Evolutionary conservation across 2,797 vertebrate species (phyloP), one percentile per base, ranked within the genome.

Genomic region (Echiichthys vipera): DNA sequence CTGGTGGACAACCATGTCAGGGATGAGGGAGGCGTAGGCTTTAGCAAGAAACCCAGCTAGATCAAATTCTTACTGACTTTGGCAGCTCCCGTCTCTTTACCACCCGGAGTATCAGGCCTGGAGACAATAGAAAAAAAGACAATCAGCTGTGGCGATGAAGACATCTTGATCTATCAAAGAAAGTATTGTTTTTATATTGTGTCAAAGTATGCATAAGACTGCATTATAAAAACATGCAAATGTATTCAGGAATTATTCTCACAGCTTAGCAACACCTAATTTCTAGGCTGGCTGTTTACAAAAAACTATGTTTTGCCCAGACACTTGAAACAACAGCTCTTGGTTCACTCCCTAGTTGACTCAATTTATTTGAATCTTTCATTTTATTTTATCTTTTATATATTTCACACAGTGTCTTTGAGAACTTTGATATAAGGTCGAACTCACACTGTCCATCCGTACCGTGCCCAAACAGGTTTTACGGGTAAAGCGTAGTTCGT

Each of bases 41-140:
- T 95, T 96, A 95, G 95, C 94, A 95, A 95, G 89, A 95, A 95
- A 95, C 92, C 95, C 89, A 94, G 93, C 81, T 93, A 95, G 93
- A 95, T 96, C 94, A 96, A 97, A 98, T 99, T 99, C 97, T 99
- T 99, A 99, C 97, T 98, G 97, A 99, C 97, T 99, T 98, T 98
- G 97, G 96, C 95, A 96, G 97, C 96, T 98, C 97, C 97, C 92
- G 97, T 96, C 95, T 98, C 97, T 98, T 97, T 98, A 97, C 97
- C 96, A 94, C 95, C 94, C 91, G 96, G 90, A 95, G 94, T 94
- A 80, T 97, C 97, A 90, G 96, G 94, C 96, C 97, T 97, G 73
- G 15, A 76, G 77, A 63, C 20, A 63, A 15, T 29, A 24, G 4
- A 5, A 46, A 0, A 29, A 18, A 55, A 47, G 13, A 67, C 2